Conservation (phyloP, 1,140 invertebrate genomes). For the Drosophila bocki region DNA sequence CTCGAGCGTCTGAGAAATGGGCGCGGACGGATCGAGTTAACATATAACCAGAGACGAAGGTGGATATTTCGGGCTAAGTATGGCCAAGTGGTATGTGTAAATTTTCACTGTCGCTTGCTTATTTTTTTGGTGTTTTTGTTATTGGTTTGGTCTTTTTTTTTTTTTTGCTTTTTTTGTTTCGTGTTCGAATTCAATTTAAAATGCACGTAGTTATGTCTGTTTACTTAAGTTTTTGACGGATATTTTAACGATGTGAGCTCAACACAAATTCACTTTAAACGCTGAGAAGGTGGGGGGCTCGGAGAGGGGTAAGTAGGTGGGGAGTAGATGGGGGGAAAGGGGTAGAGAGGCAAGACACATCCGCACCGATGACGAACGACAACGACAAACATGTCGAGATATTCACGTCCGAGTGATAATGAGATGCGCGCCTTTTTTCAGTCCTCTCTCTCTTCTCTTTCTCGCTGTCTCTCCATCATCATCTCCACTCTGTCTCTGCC, state of each 20-base stretch:
- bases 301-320: background rate
- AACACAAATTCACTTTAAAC: slow-evolving; percentile 85
- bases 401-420: slow-evolving; percentile 85
- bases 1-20: slow-evolving; percentile 58
- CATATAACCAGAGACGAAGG: slow-evolving; percentile 29
- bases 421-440: slow-evolving; percentile 83
- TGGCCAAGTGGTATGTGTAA: slow-evolving; percentile 65
- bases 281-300: background rate
- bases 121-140: slow-evolving; percentile 56
- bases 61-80: slow-evolving; percentile 53
- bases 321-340: background rate
- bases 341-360: slow-evolving; percentile 37
- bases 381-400: slow-evolving; percentile 82
- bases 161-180: slow-evolving; percentile 43
- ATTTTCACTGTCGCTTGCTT: slow-evolving; percentile 79
- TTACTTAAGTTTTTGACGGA: slow-evolving; percentile 84
- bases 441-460: slow-evolving; percentile 24
- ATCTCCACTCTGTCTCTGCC: slow-evolving; percentile 3
- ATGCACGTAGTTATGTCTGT: slow-evolving; percentile 84
- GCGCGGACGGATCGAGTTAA: slow-evolving; percentile 74
- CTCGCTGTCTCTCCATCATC: background rate
- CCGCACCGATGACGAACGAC: slow-evolving; percentile 70
- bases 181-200: slow-evolving; percentile 83
- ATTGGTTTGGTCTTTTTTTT: slow-evolving; percentile 23
- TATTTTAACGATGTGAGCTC: slow-evolving; percentile 85